Evolutionary conservation across 2,888 invertebrate genomes (phyloP), one percentile per base, ranked within the genome.

Genomic region (Boloria euphrosyne): DNA sequence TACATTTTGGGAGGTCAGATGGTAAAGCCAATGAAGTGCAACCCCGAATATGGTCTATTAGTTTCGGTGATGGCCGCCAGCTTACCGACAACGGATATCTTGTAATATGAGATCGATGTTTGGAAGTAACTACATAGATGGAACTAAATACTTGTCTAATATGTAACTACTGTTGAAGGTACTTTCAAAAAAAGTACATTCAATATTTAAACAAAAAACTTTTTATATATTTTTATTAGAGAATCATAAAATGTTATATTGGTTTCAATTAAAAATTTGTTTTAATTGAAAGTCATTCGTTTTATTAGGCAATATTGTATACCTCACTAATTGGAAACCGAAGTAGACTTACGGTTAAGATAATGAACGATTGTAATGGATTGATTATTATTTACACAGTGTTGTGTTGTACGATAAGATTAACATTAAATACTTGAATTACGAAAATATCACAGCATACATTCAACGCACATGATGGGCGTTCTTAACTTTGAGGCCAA

Each of bases 11-110:
- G 82, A 84, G 90, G 89, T 84, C 84, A 87, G 82, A 82, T 85
- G 83, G 82, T 84, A 89, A 91, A 91, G 87, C 91, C 91, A 76
- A 80, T 73, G 77, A 91, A 91, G 85, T 91, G 91, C 89, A 80
- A 82, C 85, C 86, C 88, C 88, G 85, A 88, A 89, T 86, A 88
- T 85, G 78, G 81, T 84, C 84, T 84, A 85, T 83, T 89, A 87
- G 87, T 82, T 87, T 80, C 76, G 80, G 82, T 84, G 80, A 87
- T 86, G 84, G 85, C 83, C 74, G 82, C 74, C 81, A 81, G 83
- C 81, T 83, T 84, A 84, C 76, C 76, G 80, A 73, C 80, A 83
- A 74, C 87, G 89, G 89, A 90, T 90, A 88, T 81, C 71, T 59
- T 67, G 90, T 87, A 90, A 91, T 78, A 44, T 78, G 86, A 90